phyloP scores from a whole-genome alignment of 2,113 vertebrate genomes.

The Bostrychus sinensis region DNA sequence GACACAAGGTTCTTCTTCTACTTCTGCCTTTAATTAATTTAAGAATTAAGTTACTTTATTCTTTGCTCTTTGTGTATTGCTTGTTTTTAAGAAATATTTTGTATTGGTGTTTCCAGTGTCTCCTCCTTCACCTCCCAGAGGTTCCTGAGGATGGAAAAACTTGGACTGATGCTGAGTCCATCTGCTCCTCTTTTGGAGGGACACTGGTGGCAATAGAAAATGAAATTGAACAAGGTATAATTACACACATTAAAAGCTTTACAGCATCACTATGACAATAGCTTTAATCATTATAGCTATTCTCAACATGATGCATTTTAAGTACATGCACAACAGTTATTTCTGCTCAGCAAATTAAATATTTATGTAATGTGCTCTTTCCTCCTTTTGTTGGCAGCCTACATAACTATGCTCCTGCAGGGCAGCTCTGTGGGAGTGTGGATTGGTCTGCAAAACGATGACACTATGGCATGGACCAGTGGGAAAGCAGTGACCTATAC shows the following conservation, averaged over 20 bases:
- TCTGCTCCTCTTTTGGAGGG: constrained; percentile 82
- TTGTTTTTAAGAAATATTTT: too few species aligned
- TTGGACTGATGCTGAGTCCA: constrained; percentile 85
- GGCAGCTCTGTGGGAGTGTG: constrained; percentile 85
- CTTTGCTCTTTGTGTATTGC: too few species aligned
- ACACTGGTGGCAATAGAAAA: constrained; percentile 85
- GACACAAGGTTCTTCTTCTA: constrained; percentile 83
- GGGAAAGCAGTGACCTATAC: constrained; percentile 81
- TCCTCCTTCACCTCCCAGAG: constrained; percentile 85
- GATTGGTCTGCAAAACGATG: constrained; percentile 84
- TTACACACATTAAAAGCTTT: neutral
- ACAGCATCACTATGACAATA: neutral
- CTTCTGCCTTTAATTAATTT: too few species aligned
- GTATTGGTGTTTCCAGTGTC: constrained; percentile 80
- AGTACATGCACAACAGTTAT: neutral
- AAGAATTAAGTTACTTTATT: too few species aligned
- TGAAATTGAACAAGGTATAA: constrained; percentile 91
- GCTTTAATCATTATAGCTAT: neutral
- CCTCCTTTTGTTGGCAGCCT: constrained; percentile 77
- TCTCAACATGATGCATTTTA: neutral
- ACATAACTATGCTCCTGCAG: constrained; percentile 92
- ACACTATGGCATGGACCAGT: constrained; percentile 84
- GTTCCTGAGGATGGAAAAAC: constrained; percentile 78
- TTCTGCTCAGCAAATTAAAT: neutral
- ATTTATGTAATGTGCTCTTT: neutral